Percentiles rank a stretch among this genome's conserved stretches.
Evolutionary conservation across 2,113 vertebrate genomes (phyloP).

Genomic region (Mesocricetus auratus): DNA sequence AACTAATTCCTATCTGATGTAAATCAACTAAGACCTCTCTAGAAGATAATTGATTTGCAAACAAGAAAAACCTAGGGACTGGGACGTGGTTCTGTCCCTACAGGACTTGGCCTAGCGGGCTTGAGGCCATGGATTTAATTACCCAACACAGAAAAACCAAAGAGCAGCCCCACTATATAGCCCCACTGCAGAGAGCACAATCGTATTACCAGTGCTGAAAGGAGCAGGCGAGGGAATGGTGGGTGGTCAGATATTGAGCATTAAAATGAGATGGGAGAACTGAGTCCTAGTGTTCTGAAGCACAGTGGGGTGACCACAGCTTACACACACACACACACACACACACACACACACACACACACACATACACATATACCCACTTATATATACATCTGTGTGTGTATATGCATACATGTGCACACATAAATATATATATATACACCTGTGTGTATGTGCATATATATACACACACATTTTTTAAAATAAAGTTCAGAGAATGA

Average conservation of each 20-base stretch:
- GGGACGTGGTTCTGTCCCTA: neutral
- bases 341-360: no score
- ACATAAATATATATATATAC: no score
- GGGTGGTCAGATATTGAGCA: neutral
- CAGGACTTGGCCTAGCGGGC: neutral
- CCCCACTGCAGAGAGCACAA: neutral
- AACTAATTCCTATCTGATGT: neutral
- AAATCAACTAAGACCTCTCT: neutral
- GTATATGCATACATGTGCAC: no score
- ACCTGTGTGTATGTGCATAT: no score
- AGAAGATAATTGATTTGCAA: constrained; percentile 10
- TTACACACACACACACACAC: no score
- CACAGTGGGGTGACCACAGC: neutral
- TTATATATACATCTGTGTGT: no score
- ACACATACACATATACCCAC: no score
- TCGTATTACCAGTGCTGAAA: neutral
- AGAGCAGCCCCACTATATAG: neutral
- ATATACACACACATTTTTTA: no score
- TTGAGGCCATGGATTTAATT: neutral
- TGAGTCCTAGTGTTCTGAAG: neutral
- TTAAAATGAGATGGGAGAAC: neutral
- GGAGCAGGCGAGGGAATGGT: no score
- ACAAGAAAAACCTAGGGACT: neutral
- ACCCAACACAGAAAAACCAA: neutral
- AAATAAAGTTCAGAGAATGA: neutral